phyloP scores from a whole-genome alignment of 1,140 invertebrate species.

The Leptinotarsa lineolata region DNA sequence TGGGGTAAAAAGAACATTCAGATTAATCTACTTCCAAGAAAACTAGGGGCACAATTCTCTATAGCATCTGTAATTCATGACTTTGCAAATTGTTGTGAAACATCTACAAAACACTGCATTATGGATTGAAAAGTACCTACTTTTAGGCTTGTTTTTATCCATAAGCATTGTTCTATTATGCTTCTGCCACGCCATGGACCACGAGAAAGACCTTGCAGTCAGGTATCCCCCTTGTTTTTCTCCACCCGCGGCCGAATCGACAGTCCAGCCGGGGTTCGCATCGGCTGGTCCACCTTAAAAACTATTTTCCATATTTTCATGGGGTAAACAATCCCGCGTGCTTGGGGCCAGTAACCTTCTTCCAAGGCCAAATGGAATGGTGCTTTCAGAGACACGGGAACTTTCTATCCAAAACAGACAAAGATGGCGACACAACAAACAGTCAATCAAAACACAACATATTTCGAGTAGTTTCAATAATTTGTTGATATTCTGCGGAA shows the following conservation, averaged over 20 bases:
- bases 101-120: too few relatives aligned
- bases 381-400: conserved; percentile 42
- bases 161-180: conserved; percentile 74
- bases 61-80: too few relatives aligned
- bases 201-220: conserved; percentile 30
- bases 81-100: too few relatives aligned
- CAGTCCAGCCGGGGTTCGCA: conserved; percentile 26
- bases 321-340: conserved; percentile 54
- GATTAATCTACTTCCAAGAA: too few relatives aligned
- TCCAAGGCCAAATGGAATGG: conserved; percentile 50
- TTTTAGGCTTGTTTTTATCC: conserved; percentile 73
- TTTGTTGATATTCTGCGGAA: conserved; percentile 21
- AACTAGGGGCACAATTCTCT: too few relatives aligned
- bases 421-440: conserved; percentile 47
- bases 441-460: conserved; percentile 31
- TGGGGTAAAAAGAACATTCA: too few relatives aligned
- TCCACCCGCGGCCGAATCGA: conserved; percentile 22
- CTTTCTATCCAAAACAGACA: conserved; percentile 42
- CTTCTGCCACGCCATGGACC: conserved; percentile 71
- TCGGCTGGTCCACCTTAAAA: conserved; percentile 20
- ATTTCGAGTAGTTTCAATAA: conserved; percentile 5
- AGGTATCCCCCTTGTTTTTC: conserved; percentile 28
- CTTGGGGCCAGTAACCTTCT: conserved; percentile 52
- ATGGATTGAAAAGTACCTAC: conserved; percentile 58
- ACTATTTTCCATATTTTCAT: conserved; percentile 39